These are phyloP conservation scores for Steromphala cineraria DNA, from an alignment of 2,888 invertebrate genomes.

Conservation along the genomic window DNA sequence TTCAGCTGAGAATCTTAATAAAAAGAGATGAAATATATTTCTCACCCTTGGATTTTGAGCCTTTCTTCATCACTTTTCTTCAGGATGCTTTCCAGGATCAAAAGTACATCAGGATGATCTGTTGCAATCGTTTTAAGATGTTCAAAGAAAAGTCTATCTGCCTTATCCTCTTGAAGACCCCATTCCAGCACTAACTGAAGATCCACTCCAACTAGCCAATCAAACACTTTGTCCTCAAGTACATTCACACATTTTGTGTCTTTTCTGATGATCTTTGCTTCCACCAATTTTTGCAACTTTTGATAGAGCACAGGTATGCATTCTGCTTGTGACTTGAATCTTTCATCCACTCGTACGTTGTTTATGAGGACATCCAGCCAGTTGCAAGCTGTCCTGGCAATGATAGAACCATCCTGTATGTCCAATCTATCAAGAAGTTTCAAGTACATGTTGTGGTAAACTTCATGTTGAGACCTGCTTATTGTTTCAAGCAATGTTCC, in stretches of 20 bases:
- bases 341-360: not conserved
- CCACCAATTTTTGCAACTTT: not conserved
- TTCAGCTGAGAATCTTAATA: too few species aligned
- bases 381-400: too few species aligned
- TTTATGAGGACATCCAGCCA: not conserved
- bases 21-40: too few species aligned
- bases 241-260: not conserved
- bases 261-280: not conserved
- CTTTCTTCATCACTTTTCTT: too few species aligned
- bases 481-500: not conserved
- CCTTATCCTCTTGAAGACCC: not conserved
- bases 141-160: not conserved
- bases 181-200: not conserved
- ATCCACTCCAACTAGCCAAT: not conserved
- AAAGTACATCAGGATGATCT: not conserved
- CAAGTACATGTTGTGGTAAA: not conserved
- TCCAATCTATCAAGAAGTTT: not conserved
- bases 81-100: too few species aligned
- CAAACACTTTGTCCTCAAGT: not conserved
- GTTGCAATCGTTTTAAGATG: not conserved
- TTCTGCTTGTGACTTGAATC: not conserved
- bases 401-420: too few species aligned
- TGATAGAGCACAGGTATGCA: not conserved
- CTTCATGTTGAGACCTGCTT: not conserved
- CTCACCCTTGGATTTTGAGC: too few species aligned